Evolutionary conservation across 1,140 invertebrate species (phyloP), one percentile per base, ranked within the genome.

Genomic region (Eciton burchellii): DNA sequence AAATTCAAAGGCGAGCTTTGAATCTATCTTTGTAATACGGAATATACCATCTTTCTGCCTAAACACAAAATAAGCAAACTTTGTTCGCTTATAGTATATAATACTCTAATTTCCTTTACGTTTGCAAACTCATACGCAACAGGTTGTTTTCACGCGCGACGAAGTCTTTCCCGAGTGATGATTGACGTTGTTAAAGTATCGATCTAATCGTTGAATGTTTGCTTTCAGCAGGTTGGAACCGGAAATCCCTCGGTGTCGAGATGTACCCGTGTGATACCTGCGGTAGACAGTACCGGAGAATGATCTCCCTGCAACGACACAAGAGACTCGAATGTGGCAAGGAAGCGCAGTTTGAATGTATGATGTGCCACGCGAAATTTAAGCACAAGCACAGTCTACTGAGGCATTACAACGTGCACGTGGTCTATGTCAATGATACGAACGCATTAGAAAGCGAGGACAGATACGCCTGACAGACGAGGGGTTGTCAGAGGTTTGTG

Each of bases 311-410:
- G 29, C 92, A 91, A 19, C 91, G 93, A 0, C 93, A 93, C 83
- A 91, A 93, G 82, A 90, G 86, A 56, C 88, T 93, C 29, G 93
- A 94, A 72, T 94, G 92, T 73, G 92, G 93, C n/a, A 92, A 94
- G 74, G 91, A 91, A 19, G 93, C 93, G 0, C 90, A 93, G 65
- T 93, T 91, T 77, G 90, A 91, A 47, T 94, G 93, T 57, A 88
- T 90, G n/a, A 84, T 92, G 0, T 94, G 93, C 83, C 89, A 92
- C 26, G 84, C 90, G 11, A 89, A 89, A 65, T 93, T 94, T 86
- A 93, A 93, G 63, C 92, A 94, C 88, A 93, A 92, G 29, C 93
- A 93, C 84, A 92, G 92, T 45, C 84, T 93, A 12, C 82, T 90
- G 3, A 91, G 92, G 12, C 92, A 93, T 68, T 92, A 91, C 82